Evolutionary conservation across 2,113 vertebrate genomes (phyloP), one percentile per base, ranked within the genome.

Genomic region (Recurvirostra avosetta): DNA sequence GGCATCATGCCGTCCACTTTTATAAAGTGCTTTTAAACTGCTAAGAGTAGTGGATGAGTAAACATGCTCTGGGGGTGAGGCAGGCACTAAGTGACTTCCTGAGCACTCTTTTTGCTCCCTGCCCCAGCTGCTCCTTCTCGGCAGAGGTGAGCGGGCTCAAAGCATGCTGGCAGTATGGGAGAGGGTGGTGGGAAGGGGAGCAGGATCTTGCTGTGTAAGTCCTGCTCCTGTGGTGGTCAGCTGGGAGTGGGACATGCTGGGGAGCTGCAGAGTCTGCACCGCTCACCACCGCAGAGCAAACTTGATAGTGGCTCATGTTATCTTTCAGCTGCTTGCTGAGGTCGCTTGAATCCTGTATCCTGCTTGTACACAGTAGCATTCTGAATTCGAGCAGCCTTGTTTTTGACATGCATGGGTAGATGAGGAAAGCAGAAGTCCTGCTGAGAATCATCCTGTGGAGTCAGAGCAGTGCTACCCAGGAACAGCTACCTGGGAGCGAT

Each of bases 391-490:
- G 7, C 21, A 77, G 32, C 14, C 29, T 38, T 66, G 34, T 0
- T 74, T 76, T 66, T 83, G n/a, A 40, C 9, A 16, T 17, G 34
- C 34, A 32, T 11, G 6, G 52, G 38, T 32, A 73, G 67, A 45
- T 19, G 27, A 71, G 22, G 36, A 81, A 72, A 59, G 82, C 27
- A 93, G n/a, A 86, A 78, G 36, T 40, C 18, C 63, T 53, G 20
- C 32, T 0, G 2, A 66, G 59, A 55, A 75, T 20, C 15, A 53
- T 59, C 19, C 62, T 47, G 14, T 32, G 55, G 50, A 93, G 16
- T 13, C 2, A 0, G 49, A 58, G 49, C 0, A 0, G 22, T 50
- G 30, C 32, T 62, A 19, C 15, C 20, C 38, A 73, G 43, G n/a
- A 85, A 25, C 11, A 45, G 16, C 38, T 72, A 76, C 59, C 32